phyloP scores from a whole-genome alignment of 64 coral and sea anemone genomes.

The Exaiptasia diaphana region DNA sequence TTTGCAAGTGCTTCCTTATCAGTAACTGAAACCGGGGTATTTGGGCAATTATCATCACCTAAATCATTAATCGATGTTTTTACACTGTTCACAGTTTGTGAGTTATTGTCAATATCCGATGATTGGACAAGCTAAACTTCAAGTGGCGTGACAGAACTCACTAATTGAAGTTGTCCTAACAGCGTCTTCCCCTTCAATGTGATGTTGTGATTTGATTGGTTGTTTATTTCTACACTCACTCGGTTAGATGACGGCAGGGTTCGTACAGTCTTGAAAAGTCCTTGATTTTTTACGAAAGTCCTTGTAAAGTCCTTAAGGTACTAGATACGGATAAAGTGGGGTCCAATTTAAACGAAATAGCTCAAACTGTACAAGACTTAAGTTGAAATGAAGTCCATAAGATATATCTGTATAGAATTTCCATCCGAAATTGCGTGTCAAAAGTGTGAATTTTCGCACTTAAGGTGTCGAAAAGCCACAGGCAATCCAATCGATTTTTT shows the following conservation, averaged over 20 bases:
- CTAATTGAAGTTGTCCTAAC: constrained; percentile 2
- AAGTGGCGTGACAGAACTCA: constrained; percentile 27
- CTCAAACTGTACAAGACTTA: no score
- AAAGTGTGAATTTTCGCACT: no score
- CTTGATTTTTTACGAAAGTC: no score
- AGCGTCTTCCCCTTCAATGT: constrained; percentile 2
- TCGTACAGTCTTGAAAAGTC: no score
- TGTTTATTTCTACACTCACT: neutral
- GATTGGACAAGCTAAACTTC: neutral
- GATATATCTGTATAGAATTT: no score
- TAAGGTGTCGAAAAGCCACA: no score
- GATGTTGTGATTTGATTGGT: constrained; percentile 28
- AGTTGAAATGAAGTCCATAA: no score
- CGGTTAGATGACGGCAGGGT: neutral
- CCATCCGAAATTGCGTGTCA: no score
- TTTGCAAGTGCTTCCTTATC: neutral
- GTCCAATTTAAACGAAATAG: no score
- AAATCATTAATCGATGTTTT: neutral
- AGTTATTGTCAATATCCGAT: neutral
- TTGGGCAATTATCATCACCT: neutral
- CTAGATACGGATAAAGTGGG: no score
- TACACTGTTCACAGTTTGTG: neutral
- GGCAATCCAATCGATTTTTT: no score
- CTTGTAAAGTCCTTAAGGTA: no score
- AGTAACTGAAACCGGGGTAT: neutral